Conservation (phyloP, 2,113 vertebrate species). For the Lipophrys pholis region DNA sequence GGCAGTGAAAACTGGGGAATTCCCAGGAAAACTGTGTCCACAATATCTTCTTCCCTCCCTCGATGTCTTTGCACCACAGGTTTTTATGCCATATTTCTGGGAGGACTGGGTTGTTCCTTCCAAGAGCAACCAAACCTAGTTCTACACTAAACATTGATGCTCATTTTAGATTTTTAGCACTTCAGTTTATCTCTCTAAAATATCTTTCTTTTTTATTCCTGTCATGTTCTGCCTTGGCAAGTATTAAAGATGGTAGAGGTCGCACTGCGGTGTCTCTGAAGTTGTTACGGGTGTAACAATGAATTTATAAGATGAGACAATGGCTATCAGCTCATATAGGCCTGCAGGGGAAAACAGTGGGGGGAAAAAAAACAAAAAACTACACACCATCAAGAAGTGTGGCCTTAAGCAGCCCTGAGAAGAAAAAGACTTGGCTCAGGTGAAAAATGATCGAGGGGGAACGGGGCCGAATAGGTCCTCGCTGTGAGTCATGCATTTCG, state of each 20-base stretch:
- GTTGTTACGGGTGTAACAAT: background rate
- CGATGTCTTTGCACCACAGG: constrained; percentile 31
- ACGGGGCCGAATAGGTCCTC: constrained; percentile 23
- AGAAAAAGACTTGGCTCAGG: background rate
- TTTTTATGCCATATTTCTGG: constrained; percentile 38
- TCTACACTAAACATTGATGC: too few relatives aligned
- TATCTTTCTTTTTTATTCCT: background rate
- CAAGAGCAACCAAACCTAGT: too few relatives aligned
- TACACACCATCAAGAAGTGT: background rate
- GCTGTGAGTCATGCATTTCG: constrained; percentile 24
- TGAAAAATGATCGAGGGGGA: constrained; percentile 12
- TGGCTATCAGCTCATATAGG: background rate
- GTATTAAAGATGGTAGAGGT: background rate
- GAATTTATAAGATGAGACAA: background rate
- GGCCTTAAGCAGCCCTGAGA: background rate
- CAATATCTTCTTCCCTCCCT: constrained; percentile 3
- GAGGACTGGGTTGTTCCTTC: constrained; percentile 15
- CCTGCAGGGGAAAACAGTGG: too few relatives aligned
- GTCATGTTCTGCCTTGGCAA: background rate
- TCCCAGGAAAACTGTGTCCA: constrained; percentile 11
- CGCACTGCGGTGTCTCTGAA: too few relatives aligned
- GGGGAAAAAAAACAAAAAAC: background rate
- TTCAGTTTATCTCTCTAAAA: too few relatives aligned
- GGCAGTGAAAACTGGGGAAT: constrained; percentile 29
- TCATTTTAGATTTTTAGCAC: too few relatives aligned